Base-by-base conservation (phyloP, 2,888 invertebrate genomes). In the Apamea epomidion region DNA sequence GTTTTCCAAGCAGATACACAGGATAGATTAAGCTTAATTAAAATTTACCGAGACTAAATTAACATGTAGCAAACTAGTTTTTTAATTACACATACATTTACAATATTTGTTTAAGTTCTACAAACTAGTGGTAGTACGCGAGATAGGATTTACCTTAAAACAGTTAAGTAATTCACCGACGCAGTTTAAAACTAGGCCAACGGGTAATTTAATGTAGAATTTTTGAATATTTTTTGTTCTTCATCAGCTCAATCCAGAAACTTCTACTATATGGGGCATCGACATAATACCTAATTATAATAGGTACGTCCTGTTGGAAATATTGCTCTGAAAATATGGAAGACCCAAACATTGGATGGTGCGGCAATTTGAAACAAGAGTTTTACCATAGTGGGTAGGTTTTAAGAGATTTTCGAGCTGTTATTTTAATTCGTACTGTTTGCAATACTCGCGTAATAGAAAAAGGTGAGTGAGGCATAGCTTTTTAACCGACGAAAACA, bases 81-180 rank as follows among this genome's bases (percentile, higher is more conserved):
- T 74, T 81, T 74, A 64, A 85, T 74, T 72, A 71, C 51, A 72
- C 29, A 16, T 51, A 76, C 86, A 75, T 75, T 70, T 76, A 58
- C 29, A 76, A 76, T 72, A 51, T 76, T 69, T 75, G 70, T 74
- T 83, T 67, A 62, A 75, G 42, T 74, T 68, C 51, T 70, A 65
- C 65, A 68, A 79, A 78, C 69, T 48, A 76, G 71, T 72, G 73
- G 60, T 69, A n/a, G 69, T 51, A 67, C 37, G 32, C 54, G 77
- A 81, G 76, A 84, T 75, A 80, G 82, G 80, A 86, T 89, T 86
- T 86, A 81, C 76, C 72, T 81, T 82, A 83, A 89, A 88, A 88
- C 64, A 69, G 78, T 80, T 86, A n/a, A n/a, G n/a, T n/a, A 78
- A 86, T 86, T 84, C 60, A 73, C 78, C 21, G 72, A 71, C 74